Evolutionary conservation across 2,797 vertebrate species (phyloP), one percentile per base, ranked within the genome.

Genomic region (Antennarius maculatus): DNA sequence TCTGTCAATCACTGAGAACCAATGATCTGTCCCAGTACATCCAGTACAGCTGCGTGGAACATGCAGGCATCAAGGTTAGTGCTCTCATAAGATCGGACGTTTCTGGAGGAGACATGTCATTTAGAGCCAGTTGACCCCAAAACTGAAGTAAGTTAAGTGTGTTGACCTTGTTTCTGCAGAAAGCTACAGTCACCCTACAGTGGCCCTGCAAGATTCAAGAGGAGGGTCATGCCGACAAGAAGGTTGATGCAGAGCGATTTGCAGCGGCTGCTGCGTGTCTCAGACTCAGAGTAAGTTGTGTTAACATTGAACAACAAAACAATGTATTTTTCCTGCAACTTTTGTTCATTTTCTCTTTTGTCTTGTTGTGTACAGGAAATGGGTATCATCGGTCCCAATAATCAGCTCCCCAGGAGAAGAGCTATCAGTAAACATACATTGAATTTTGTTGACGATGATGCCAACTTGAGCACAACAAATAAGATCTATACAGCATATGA

Each of bases 241-340:
- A 95, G 89, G 83, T 91, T 0, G 95, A 97, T 0, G 97, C 97
- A 0, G 97, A 99, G 76, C 87, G 94, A 5, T 89, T 93, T 29
- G 97, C 97, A 3, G 97, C 97, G 0, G 97, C 97, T 0, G 94
- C 95, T 0, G 97, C 95, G 0, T 99, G 97, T 76, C 93, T 93
- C 46, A 95, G 93, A 14, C 95, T 99, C 74, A 96, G 91, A 92
- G 97, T 98, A 85, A 80, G 83, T 34, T 27, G 13, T 7, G 1
- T 0, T 41, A 14, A 37, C 15, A 13, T n/a, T 5, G 31, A 0
- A 47, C 1, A 15, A 1, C 46, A 13, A 18, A 17, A 7, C 12
- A 10, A 11, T 31, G 0, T 2, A 2, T 2, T 23, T 46, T 17
- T 37, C 15, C 16, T n/a, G 1, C 7, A 6, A 49, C 27, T 0